Percentiles rank a stretch among this genome's conserved stretches.
phyloP scores from a whole-genome alignment of 2,888 invertebrate species.

The Eilema depressum region DNA sequence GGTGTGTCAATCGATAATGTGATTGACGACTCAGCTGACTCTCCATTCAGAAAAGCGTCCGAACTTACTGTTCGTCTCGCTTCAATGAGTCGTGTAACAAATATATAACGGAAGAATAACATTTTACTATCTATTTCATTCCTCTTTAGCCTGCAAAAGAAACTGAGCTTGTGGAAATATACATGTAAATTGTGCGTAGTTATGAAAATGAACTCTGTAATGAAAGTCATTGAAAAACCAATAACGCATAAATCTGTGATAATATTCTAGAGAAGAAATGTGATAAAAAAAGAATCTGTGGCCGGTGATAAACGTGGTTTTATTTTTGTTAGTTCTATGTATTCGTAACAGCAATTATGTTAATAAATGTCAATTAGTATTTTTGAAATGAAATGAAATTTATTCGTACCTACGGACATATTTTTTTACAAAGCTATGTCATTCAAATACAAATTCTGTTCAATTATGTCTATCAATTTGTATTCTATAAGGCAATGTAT shows the following conservation, averaged over 20 bases:
- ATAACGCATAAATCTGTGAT: background rate
- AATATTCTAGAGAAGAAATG: background rate
- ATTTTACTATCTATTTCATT: background rate
- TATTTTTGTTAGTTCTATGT: background rate
- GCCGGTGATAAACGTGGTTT: background rate
- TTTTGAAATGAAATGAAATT: background rate
- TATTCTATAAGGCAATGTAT: background rate
- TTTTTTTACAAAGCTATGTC: no score
- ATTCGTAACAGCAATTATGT: background rate
- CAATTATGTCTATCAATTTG: background rate
- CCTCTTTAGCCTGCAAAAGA: background rate
- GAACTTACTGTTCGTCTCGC: background rate
- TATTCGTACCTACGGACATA: no score
- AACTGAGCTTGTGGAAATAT: background rate
- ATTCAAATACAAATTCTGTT: no score
- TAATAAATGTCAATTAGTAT: background rate
- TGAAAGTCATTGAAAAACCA: background rate
- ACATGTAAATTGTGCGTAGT: constrained; percentile 5
- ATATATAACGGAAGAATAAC: constrained; percentile 11
- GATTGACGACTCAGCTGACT: constrained; percentile 49
- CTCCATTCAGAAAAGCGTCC: constrained; percentile 14
- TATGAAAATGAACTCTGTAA: background rate
- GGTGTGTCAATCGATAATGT: constrained; percentile 32
- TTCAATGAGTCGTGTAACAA: background rate
- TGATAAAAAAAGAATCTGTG: background rate